These are phyloP conservation scores for Crossaster papposus DNA, from an alignment of 53 echinoderm and acorn worm genomes.

Conservation along the genomic window DNA sequence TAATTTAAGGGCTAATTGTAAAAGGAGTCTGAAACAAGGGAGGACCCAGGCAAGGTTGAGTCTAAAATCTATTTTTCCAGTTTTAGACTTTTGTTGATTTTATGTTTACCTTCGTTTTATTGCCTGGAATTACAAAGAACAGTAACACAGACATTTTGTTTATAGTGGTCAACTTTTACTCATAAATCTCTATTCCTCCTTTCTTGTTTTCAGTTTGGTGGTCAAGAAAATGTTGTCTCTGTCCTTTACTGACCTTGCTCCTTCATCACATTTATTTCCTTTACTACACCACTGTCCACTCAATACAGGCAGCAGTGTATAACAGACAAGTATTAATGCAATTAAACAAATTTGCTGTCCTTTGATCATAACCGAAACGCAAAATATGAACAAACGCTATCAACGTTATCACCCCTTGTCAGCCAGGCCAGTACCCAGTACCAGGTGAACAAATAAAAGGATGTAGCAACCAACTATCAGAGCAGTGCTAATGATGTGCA, in stretches of 20 bases:
- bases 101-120: too few species aligned
- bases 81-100: too few species aligned
- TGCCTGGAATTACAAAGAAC: too few species aligned
- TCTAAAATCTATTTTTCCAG: too few species aligned
- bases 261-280: too few species aligned
- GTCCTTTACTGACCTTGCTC: neutral
- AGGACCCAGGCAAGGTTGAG: too few species aligned
- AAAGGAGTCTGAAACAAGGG: neutral
- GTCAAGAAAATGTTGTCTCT: neutral
- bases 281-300: neutral
- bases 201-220: too few species aligned
- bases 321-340: constrained; percentile 36
- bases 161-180: too few species aligned
- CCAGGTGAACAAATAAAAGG: neutral
- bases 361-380: constrained; percentile 3
- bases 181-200: too few species aligned
- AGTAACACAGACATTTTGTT: too few species aligned
- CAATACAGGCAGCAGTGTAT: constrained; percentile 33
- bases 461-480: neutral
- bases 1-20: neutral
- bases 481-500: constrained; percentile 7
- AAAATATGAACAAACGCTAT: constrained; percentile 6
- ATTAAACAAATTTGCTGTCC: constrained; percentile 23
- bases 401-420: neutral
- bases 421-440: too few species aligned